Evolutionary conservation across 2,113 vertebrate species (phyloP).

Genomic region (Tinamus guttatus): DNA sequence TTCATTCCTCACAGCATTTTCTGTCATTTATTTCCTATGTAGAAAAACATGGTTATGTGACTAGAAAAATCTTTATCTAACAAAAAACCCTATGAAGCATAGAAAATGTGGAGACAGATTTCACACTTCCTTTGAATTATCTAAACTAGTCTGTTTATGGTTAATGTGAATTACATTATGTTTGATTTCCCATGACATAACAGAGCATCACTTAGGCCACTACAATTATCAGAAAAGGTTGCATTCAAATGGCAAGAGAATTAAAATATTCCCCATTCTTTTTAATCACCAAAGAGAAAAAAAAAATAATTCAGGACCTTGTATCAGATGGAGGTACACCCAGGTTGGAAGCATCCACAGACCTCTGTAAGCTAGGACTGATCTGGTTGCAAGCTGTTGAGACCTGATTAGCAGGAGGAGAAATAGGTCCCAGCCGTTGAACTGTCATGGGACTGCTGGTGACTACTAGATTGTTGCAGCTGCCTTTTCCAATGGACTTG

Average conservation of each 20-base stretch:
- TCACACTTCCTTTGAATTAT: background rate
- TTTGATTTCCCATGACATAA: background rate
- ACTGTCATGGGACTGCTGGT: constrained; percentile 83
- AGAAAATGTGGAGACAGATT: background rate
- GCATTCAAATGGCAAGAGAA: background rate
- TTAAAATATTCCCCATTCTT: background rate
- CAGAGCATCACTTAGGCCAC: background rate
- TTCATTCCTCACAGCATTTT: background rate
- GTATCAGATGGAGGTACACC: constrained; percentile 82
- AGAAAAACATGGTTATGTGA: background rate
- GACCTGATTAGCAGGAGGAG: constrained; percentile 74
- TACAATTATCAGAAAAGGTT: background rate
- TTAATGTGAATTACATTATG: background rate
- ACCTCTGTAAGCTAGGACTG: constrained; percentile 74
- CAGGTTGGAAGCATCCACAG: constrained; percentile 78
- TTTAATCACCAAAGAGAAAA: background rate
- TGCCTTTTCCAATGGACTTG: constrained; percentile 83
- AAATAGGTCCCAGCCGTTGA: constrained; percentile 78
- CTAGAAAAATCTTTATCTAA: background rate
- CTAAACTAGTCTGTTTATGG: background rate
- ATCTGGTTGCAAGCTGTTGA: constrained; percentile 75
- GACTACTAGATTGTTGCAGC: constrained; percentile 80
- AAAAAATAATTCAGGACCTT: constrained; percentile 83
- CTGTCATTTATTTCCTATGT: background rate
- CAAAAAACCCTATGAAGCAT: background rate